Base-by-base conservation (phyloP, 2,888 invertebrate species). In the Leptarthrus brevirostris region DNA sequence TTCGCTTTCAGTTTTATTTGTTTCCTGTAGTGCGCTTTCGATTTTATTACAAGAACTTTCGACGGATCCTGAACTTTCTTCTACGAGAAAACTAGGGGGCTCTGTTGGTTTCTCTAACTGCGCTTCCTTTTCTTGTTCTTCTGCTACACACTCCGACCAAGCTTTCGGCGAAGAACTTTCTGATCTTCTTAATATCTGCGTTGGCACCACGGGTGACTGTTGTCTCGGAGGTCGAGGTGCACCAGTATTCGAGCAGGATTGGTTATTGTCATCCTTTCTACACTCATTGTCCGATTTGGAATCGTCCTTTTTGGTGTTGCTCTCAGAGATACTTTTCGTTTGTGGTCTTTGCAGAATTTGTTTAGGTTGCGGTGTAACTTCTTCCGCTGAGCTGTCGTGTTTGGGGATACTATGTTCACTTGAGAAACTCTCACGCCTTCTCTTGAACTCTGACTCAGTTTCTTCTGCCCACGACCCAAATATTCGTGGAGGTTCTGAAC, bases 391-490 rank as follows among this genome's bases (percentile, higher is more conserved):
- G 52, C 52, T 74, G 54, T 75, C 75, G 26, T 74, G 73, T 52
- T 75, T 74, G 18, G 72, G 72, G 49, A 36, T 30, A 36, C 34
- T 47, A 16, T 70, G 69, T 16, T 74, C 70, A 1, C 82, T 82
- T 1, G 83, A 83, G 74, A 83, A 83, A 69, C 83, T 84, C 71
- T 84, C 83, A 26, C 83, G 81, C n/a, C 83, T 81, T 61, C 81
- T 78, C 44, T 84, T 83, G 3, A 76, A 52, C 24, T 77, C 77
- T 1, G 82, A 81, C 76, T 84, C 85, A 2, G 84, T 83, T 78
- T 85, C 85, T 77, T 88, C 87, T 0, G 87, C 85, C 88, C 88
- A 88, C 3, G 86, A 86, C 18, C 72, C 72, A 22, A 72, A 72
- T 24, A 47, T 26, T 16, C 72, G 47, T 10, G 44, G 36, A 10